Conservation (phyloP, 2,113 vertebrate genomes). For the Ptilonorhynchus violaceus region DNA sequence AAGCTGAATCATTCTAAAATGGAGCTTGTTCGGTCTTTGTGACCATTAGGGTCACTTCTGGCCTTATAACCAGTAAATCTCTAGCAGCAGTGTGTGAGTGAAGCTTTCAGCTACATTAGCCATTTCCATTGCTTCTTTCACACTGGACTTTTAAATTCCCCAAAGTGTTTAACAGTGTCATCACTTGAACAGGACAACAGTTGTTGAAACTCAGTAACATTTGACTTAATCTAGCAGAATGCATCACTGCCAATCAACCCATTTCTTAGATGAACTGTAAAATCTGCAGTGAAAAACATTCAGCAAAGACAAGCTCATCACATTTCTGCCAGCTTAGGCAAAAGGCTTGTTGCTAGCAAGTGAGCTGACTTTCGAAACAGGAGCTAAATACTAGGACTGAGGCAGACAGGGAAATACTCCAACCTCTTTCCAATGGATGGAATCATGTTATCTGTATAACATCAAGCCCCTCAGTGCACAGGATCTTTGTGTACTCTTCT, state of each 20-base stretch:
- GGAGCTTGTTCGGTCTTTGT: background rate
- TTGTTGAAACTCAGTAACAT: background rate
- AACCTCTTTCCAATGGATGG: background rate
- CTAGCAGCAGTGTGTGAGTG: background rate
- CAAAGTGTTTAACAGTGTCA: background rate
- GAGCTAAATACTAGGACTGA: background rate
- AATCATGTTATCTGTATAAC: background rate
- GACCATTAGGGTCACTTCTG: background rate
- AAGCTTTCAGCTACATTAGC: background rate
- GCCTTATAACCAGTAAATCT: background rate
- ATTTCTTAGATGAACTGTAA: background rate
- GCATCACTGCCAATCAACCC: background rate
- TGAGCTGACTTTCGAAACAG: background rate
- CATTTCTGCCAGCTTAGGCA: background rate
- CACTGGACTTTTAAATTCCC: background rate
- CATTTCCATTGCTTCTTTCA: background rate
- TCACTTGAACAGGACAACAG: background rate
- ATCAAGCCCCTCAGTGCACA: background rate
- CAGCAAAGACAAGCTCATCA: background rate
- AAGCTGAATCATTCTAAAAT: background rate
- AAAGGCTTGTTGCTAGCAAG: background rate
- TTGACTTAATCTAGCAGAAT: background rate
- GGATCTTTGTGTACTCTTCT: background rate
- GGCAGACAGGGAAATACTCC: background rate
- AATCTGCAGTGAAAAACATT: background rate